Evolutionary conservation across 1,140 invertebrate species (phyloP).

Genomic region (Leptinotarsa lineolata): DNA sequence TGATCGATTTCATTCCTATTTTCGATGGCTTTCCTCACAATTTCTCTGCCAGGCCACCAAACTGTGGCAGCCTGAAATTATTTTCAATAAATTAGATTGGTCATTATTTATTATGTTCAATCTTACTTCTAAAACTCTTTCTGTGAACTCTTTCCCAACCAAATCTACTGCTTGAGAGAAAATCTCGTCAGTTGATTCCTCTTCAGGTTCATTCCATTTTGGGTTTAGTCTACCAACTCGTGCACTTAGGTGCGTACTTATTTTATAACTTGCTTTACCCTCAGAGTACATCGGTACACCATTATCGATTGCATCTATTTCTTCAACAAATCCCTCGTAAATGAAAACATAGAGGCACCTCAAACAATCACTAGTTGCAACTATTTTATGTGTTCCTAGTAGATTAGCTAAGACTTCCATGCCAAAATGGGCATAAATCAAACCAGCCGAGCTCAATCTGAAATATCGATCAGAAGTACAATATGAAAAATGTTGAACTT

Average conservation of each 20-base stretch:
- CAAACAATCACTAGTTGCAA: slow-evolving; percentile 59
- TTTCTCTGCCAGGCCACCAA: slow-evolving; percentile 83
- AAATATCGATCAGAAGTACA: neutral
- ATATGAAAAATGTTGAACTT: neutral
- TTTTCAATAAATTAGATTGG: too few relatives aligned
- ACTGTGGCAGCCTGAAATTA: slow-evolving; percentile 64
- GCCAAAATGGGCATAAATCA: slow-evolving; percentile 93
- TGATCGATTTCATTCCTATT: slow-evolving; percentile 67
- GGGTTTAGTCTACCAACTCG: slow-evolving; percentile 83
- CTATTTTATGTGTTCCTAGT: slow-evolving; percentile 54
- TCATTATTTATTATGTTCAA: too few relatives aligned
- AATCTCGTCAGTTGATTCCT: slow-evolving; percentile 60
- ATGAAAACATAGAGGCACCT: slow-evolving; percentile 77
- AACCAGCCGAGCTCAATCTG: slow-evolving; percentile 93
- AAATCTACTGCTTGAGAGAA: slow-evolving; percentile 80
- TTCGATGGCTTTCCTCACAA: slow-evolving; percentile 73
- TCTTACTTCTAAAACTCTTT: slow-evolving; percentile 64
- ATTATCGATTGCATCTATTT: slow-evolving; percentile 97
- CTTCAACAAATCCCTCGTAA: slow-evolving; percentile 89
- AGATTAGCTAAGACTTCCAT: slow-evolving; percentile 72
- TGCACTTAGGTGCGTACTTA: slow-evolving; percentile 77
- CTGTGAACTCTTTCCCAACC: slow-evolving; percentile 81
- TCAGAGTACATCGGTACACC: slow-evolving; percentile 78
- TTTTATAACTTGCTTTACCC: slow-evolving; percentile 78
- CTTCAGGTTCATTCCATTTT: slow-evolving; percentile 77